Conservation (phyloP, 2,797 vertebrate species). For the Bovichtus variegatus region DNA sequence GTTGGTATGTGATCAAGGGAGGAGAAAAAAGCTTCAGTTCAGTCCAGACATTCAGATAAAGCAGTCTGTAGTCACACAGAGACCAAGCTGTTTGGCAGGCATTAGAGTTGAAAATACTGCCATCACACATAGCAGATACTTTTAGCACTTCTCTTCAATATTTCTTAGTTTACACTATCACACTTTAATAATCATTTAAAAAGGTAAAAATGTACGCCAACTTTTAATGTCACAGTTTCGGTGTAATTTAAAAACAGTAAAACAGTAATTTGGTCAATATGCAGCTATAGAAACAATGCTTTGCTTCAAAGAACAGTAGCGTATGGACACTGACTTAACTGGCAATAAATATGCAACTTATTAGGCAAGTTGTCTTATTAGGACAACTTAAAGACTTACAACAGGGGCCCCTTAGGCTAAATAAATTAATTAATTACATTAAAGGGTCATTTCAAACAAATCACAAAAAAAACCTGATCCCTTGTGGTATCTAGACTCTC, state of each 20-base stretch:
- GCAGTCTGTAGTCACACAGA: slow-evolving; percentile 53
- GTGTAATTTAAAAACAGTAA: too few species aligned
- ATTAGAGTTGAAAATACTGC: background rate
- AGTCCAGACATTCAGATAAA: slow-evolving; percentile 28
- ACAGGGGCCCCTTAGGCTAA: background rate
- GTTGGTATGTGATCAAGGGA: slow-evolving; percentile 61
- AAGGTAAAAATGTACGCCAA: background rate
- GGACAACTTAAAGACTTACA: background rate
- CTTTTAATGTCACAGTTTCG: too few species aligned
- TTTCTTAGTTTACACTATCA: background rate
- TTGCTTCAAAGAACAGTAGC: background rate
- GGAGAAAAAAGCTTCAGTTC: slow-evolving; percentile 52
- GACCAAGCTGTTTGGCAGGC: slow-evolving; percentile 47
- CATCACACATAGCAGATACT: background rate
- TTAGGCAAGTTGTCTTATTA: background rate
- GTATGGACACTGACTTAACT: background rate
- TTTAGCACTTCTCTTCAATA: background rate
- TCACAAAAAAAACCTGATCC: background rate
- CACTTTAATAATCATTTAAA: background rate
- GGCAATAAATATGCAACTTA: background rate
- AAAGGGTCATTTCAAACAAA: slow-evolving; percentile 27
- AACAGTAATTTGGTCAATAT: background rate
- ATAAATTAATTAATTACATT: slow-evolving; percentile 57
- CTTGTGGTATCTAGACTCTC: background rate
- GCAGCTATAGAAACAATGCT: background rate